These are phyloP conservation scores for Spisula solida DNA, from an alignment of 2,888 invertebrate species.

Conservation along the genomic window DNA sequence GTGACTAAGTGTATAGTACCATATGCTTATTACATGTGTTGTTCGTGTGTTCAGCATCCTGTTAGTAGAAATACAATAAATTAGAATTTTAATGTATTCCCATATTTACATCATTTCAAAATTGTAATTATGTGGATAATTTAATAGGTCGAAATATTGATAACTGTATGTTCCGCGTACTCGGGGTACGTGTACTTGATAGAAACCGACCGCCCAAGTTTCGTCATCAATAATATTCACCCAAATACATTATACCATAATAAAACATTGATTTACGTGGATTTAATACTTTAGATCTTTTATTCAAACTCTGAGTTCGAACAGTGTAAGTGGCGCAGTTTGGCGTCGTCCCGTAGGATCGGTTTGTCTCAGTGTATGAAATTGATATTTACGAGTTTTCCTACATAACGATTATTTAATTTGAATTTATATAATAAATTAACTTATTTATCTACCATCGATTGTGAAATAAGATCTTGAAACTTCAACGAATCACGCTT, in stretches of 20 bases:
- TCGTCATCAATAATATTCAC: background rate
- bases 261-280: slow-evolving; percentile 6
- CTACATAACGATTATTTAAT: too few relatives aligned
- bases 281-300: background rate
- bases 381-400: background rate
- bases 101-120: background rate
- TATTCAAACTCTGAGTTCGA: background rate
- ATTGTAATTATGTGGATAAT: background rate
- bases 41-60: too few relatives aligned
- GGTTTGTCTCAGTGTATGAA: background rate
- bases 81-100: too few relatives aligned
- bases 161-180: background rate
- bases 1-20: too few relatives aligned
- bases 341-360: background rate
- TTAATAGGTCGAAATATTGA: background rate
- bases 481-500: too few relatives aligned
- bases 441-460: too few relatives aligned
- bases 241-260: background rate
- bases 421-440: too few relatives aligned
- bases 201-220: background rate
- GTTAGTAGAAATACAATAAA: too few relatives aligned
- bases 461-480: too few relatives aligned
- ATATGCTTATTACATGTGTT: too few relatives aligned
- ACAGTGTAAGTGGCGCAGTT: background rate
- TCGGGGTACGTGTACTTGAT: background rate